Base-by-base conservation (phyloP, 2,797 vertebrate genomes). In the Chiloscyllium punctatum region DNA sequence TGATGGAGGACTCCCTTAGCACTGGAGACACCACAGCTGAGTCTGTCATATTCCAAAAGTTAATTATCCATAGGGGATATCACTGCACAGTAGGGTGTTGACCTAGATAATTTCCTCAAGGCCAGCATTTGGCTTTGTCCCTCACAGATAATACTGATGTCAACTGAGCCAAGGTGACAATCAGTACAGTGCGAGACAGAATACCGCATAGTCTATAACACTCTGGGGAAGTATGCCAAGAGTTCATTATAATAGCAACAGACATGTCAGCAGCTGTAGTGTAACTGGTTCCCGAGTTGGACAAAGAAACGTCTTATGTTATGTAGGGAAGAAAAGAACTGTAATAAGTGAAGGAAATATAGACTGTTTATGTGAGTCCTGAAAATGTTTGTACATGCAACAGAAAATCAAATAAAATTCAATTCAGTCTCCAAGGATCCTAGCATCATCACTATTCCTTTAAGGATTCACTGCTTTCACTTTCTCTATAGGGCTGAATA, bases 401-500 rank as follows among this genome's bases (percentile, higher is more conserved):
- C 16, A 92, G 42, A 69, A 69, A n/a, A 42, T 8, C 7, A 68
- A 92, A 42, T 8, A 7, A 68, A 92, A 69, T 69, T 42, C 68
- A 92, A 42, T 92, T 37, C n/a, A 69, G 18, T 92, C 18, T 1
- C 90, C 33, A 91, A 69, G 33, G 27, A 90, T 7, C 53, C 53
- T n/a, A 15, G 62, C 25, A 68, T 88, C n/a, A 33, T 66, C 57
- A 66, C 9, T 91, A 91, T 91, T 66, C 16, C 37, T 23, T 5
- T 30, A 57, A 90, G 53, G 30, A 37, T 69, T 92, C n/a, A 42
- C 42, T 9, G 0, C n/a, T 68, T 16, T 69, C 66, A 69, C 7
- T 88, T 53, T 88, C 86, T 53, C 27, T 57, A 53, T 33, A 37
- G n/a, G n/a, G 62, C 68, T 92, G 66, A 92, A 92, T 92, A 92